phyloP scores from a whole-genome alignment of 1,140 invertebrate genomes.

The Ceratina japonica region DNA sequence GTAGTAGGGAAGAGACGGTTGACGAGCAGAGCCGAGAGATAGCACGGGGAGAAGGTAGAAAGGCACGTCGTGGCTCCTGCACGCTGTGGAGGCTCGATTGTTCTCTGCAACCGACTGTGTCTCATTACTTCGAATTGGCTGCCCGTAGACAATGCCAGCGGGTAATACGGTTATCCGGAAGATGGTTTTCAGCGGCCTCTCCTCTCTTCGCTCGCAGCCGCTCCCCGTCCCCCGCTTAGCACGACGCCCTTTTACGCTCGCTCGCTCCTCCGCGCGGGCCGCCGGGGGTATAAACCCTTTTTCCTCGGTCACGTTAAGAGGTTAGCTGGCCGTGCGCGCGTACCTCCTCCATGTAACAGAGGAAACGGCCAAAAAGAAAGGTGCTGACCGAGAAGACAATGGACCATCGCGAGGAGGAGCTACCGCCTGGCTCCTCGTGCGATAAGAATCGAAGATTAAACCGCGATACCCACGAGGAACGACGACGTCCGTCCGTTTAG shows the following conservation, averaged over 20 bases:
- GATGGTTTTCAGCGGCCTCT: conserved; percentile 64
- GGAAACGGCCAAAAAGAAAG: conserved; percentile 10
- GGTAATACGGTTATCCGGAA: conserved; percentile 75
- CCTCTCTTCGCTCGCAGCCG: conserved; percentile 53
- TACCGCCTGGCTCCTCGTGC: neutral
- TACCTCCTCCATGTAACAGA: neutral
- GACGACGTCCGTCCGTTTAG: no score
- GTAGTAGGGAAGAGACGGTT: conserved; percentile 32
- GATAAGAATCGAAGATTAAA: conserved; percentile 59
- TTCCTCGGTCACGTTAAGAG: conserved; percentile 40
- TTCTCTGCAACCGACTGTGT: conserved; percentile 74
- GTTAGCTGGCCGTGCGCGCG: conserved; percentile 13
- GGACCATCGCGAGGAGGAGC: conserved; percentile 18
- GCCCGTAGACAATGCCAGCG: conserved; percentile 74
- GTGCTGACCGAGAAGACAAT: conserved; percentile 50
- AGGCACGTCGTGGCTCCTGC: conserved; percentile 63
- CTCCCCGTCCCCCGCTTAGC: neutral
- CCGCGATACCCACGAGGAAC: conserved; percentile 3
- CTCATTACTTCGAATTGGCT: conserved; percentile 78
- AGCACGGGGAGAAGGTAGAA: conserved; percentile 56
- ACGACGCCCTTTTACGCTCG: conserved; percentile 51
- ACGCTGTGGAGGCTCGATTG: conserved; percentile 70
- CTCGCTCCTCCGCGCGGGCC: no score
- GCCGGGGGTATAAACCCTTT: conserved; percentile 45
- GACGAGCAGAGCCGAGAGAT: conserved; percentile 47